phyloP scores from a whole-genome alignment of 2,113 vertebrate genomes.

The Percopsis transmontana region DNA sequence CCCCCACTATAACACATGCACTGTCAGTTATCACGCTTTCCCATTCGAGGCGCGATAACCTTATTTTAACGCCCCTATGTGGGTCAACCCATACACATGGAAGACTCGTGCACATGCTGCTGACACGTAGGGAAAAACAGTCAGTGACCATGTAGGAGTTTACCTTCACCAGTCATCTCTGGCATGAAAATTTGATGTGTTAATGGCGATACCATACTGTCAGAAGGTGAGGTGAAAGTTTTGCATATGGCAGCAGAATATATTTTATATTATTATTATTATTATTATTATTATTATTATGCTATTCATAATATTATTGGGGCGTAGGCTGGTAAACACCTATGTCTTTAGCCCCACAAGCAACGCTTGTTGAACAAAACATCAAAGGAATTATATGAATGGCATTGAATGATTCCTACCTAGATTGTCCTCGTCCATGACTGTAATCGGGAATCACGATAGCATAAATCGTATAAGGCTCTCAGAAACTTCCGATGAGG shows the following conservation, averaged over 20 bases:
- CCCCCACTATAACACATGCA: neutral
- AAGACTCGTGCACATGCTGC: neutral
- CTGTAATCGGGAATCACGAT: slow-evolving; percentile 36
- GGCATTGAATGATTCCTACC: slow-evolving; percentile 56
- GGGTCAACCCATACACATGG: slow-evolving; percentile 31
- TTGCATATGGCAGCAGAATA: neutral
- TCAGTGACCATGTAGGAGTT: neutral
- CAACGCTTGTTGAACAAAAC: neutral
- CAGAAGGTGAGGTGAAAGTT: slow-evolving; percentile 7
- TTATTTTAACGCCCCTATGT: slow-evolving; percentile 16
- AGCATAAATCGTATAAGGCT: slow-evolving; percentile 15
- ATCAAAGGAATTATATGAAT: slow-evolving; percentile 3
- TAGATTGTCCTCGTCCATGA: slow-evolving; percentile 78
- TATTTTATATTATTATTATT: neutral
- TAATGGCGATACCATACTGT: neutral
- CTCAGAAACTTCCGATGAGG: slow-evolving; percentile 56
- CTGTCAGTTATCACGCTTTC: slow-evolving; percentile 11
- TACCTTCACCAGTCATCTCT: neutral
- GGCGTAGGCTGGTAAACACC: neutral
- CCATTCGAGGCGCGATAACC: neutral
- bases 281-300: neutral
- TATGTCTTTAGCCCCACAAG: neutral
- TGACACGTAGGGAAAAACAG: neutral
- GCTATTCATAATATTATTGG: neutral
- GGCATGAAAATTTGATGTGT: slow-evolving; percentile 12